Percentiles rank a stretch among this genome's conserved stretches.
Evolutionary conservation across 2,888 invertebrate genomes (phyloP).

Genomic region (Agonopterix alstromeriana): DNA sequence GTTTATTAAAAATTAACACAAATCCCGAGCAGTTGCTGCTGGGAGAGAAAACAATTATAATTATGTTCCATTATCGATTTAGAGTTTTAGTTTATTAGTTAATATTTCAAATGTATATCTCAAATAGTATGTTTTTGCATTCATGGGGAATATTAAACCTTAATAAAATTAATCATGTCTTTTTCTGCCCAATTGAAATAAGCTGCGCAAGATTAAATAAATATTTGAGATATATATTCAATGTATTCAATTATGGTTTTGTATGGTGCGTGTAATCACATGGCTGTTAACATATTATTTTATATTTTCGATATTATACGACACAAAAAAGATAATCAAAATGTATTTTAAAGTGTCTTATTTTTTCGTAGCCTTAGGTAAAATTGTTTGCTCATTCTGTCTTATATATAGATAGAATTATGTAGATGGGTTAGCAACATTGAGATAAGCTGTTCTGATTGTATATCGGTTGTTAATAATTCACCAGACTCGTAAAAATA

Average conservation of each 20-base stretch:
- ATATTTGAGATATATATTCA: conserved; percentile 4
- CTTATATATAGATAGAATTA: too few species aligned
- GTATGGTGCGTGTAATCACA: conserved; percentile 24
- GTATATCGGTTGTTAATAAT: neutral
- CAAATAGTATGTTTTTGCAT: neutral
- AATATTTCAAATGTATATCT: neutral
- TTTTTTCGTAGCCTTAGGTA: neutral
- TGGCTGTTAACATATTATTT: conserved; percentile 1
- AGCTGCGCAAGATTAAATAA: neutral
- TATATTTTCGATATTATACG: neutral
- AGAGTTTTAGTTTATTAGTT: neutral
- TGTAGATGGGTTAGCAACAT: neutral
- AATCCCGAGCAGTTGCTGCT: too few species aligned
- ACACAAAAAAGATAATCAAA: neutral
- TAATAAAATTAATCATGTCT: neutral
- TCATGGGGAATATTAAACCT: neutral
- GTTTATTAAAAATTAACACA: too few species aligned
- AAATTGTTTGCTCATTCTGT: neutral
- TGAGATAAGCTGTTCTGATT: neutral
- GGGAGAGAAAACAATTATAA: too few species aligned
- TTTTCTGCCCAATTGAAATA: neutral
- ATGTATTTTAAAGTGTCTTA: neutral
- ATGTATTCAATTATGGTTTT: conserved; percentile 6
- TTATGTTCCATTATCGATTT: too few species aligned
- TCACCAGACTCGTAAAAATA: neutral